Evolutionary conservation across 37 sponge, comb jelly and placozoan species (phyloP), one percentile per base, ranked within the genome.

Genomic region (Lycopodina hypogea): DNA sequence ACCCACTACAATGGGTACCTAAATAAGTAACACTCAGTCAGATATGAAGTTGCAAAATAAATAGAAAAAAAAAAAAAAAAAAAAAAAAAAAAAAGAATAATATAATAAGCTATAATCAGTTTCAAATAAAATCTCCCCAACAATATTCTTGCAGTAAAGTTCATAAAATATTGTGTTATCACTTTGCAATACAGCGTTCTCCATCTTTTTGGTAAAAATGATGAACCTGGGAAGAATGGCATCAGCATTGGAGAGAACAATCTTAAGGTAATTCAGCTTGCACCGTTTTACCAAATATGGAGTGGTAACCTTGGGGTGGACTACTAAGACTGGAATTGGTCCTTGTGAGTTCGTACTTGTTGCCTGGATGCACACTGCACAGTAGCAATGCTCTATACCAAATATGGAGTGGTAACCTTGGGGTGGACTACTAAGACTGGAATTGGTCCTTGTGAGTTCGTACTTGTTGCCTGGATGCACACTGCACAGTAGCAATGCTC

Each of bases 141-240:
- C 23, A 28, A 28, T 59, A n/a, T 2, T 28, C 60, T 28, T 59
- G 23, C 3, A 28, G 60, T 28, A n/a, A 59, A 59, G 3, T 59
- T 8, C 3, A n/a, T 2, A 12, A 3, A n/a, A n/a, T n/a, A 28
- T 29, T n/a, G n/a, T n/a, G 34, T 15, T 28, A 12, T 69, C 42
- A 73, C 21, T 78, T 85, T 52, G 81, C 87, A 69, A 87, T 84
- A 56, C 76, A 85, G 33, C 45, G 61, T 26, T 83, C 66, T 6
- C 90, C 87, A 75, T 88, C 87, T 68, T 55, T 82, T 59, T 69
- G 33, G 76, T 93, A 88, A 93, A n/a, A 30, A 93, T 76, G 55
- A 88, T 75, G 35, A 78, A 88, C 30, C 68, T 81, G 22, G 93
- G 93, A 18, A 88, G 41, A 55, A 85, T 62, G 33, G 84, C 80